Percentiles rank a stretch among this genome's conserved stretches.
Conservation (phyloP, 2,888 invertebrate genomes). For the Pollenia labialis region DNA sequence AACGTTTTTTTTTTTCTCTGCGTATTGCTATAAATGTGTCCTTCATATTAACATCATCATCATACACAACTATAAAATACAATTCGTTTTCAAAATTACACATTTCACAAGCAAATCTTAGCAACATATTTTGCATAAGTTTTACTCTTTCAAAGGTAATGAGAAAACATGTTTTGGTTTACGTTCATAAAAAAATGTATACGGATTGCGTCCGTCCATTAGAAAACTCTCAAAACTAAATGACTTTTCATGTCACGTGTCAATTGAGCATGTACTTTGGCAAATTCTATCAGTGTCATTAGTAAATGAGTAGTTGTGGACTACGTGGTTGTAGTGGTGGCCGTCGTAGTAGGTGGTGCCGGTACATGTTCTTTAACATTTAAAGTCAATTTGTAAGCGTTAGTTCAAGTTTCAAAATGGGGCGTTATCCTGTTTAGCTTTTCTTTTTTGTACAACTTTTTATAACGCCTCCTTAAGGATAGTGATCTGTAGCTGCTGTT, state of each 20-base stretch:
- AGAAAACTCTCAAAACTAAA: conserved; percentile 71
- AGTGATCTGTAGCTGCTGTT: conserved; percentile 31
- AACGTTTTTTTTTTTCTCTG: conserved; percentile 38
- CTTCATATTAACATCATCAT: conserved; percentile 50
- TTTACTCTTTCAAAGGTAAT: conserved; percentile 62
- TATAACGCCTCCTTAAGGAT: conserved; percentile 37
- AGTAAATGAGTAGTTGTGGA: conserved; percentile 36
- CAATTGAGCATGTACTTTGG: conserved; percentile 68
- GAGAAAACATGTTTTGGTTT: conserved; percentile 58
- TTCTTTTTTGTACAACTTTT: background rate
- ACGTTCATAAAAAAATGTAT: conserved; percentile 24
- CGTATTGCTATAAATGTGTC: conserved; percentile 39
- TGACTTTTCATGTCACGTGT: conserved; percentile 79
- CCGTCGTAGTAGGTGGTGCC: conserved; percentile 65
- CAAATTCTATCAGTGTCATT: conserved; percentile 65
- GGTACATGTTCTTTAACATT: conserved; percentile 66
- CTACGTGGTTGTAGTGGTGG: background rate
- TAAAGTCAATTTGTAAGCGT: conserved; percentile 70
- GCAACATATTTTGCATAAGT: conserved; percentile 52
- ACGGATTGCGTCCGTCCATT: conserved; percentile 40
- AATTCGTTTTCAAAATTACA: conserved; percentile 59
- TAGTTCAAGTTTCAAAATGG: conserved; percentile 58
- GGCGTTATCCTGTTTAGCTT: conserved; percentile 45
- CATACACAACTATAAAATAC: conserved; percentile 21
- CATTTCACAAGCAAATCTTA: conserved; percentile 48